A percentile compares a stretch with the other conserved stretches of the same genome.
phyloP scores from a whole-genome alignment of 2,888 invertebrate genomes.

The Ichneumoninae sp. region DNA sequence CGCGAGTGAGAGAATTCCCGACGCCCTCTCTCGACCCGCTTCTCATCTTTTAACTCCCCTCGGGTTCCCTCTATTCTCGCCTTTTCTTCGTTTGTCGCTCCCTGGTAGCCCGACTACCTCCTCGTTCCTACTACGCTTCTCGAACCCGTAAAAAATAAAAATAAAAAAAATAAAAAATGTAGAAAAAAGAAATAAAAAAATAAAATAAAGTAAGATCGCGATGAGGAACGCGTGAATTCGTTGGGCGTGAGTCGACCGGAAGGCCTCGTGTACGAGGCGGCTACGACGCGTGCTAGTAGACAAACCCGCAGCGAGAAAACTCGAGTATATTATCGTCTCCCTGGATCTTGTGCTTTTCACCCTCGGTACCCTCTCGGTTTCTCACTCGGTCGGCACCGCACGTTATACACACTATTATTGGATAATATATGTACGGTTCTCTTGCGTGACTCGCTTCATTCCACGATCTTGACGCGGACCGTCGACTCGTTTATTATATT shows the following conservation, averaged over 20 bases:
- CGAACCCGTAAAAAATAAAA: conserved; percentile 33
- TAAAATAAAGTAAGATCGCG: conserved; percentile 59
- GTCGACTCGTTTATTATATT: conserved; percentile 20
- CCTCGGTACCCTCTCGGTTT: conserved; percentile 32
- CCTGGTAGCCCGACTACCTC: conserved; percentile 15
- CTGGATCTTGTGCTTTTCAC: conserved; percentile 66
- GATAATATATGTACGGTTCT: conserved; percentile 50
- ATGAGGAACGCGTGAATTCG: conserved; percentile 60
- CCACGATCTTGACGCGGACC: conserved; percentile 44
- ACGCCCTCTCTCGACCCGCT: conserved; percentile 53
- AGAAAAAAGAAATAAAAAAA: not conserved
- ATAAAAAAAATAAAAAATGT: too few species aligned
- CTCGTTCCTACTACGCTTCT: conserved; percentile 12
- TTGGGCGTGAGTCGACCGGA: conserved; percentile 65
- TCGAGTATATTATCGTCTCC: conserved; percentile 62
- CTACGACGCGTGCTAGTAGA: conserved; percentile 60
- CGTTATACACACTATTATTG: conserved; percentile 54
- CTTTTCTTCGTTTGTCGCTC: conserved; percentile 21
- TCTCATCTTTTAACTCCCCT: conserved; percentile 45
- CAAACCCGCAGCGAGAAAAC: conserved; percentile 63
- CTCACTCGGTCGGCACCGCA: conserved; percentile 31
- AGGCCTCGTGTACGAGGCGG: conserved; percentile 38
- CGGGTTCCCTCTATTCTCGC: conserved; percentile 8
- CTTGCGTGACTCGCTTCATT: conserved; percentile 50
- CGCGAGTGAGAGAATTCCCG: conserved; percentile 58